These are phyloP conservation scores for Penelope pileata DNA, from an alignment of 2,113 vertebrate genomes.

Conservation along the genomic window DNA sequence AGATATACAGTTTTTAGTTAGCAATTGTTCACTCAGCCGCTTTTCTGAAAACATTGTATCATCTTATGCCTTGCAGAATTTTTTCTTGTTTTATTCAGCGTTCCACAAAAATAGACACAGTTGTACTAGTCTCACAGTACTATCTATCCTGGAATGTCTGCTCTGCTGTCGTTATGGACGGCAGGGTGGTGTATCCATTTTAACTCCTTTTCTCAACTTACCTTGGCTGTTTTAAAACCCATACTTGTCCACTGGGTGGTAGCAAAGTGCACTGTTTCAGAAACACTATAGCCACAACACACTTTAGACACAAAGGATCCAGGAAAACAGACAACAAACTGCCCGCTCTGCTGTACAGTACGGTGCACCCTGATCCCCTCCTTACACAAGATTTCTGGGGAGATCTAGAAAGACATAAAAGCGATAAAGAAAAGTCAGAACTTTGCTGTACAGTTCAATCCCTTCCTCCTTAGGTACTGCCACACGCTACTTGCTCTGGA, in stretches of 20 bases:
- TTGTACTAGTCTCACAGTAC: background rate
- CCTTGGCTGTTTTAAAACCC: slow-evolving; percentile 97
- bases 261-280: slow-evolving; percentile 98
- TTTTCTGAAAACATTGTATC: background rate
- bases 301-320: slow-evolving; percentile 98
- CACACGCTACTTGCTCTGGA: accelerated
- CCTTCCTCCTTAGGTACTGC: background rate
- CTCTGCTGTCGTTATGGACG: background rate
- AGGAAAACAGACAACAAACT: slow-evolving; percentile 98
- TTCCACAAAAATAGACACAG: background rate
- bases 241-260: slow-evolving; percentile 98
- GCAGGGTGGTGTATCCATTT: background rate
- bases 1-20: background rate
- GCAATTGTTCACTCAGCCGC: background rate
- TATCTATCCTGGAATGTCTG: slow-evolving; percentile 18
- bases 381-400: slow-evolving; percentile 95
- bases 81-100: background rate
- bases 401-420: slow-evolving; percentile 83
- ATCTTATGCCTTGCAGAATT: background rate
- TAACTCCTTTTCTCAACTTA: slow-evolving; percentile 68
- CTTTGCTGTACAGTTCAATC: background rate
- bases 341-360: slow-evolving; percentile 94
- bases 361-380: slow-evolving; percentile 97
- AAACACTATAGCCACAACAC: slow-evolving; percentile 98
- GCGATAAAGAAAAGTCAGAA: background rate